phyloP scores from a whole-genome alignment of 2,888 invertebrate genomes.

The Suillia variegata region DNA sequence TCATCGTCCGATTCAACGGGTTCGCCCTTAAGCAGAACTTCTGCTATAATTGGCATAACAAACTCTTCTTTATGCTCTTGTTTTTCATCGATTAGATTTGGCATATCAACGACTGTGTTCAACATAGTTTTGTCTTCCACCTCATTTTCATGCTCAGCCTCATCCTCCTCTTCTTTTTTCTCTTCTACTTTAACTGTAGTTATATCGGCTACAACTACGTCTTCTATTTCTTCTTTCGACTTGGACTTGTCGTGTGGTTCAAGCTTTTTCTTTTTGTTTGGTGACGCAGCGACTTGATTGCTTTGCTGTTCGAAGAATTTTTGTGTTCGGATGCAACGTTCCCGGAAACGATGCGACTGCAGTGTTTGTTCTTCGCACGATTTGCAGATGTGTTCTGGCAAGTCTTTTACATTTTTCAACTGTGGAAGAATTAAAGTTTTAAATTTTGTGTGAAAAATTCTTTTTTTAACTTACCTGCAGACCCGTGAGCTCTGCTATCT shows the following conservation, averaged over 20 bases:
- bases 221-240: no score
- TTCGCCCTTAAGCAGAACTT: neutral
- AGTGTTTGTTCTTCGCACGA: constrained; percentile 5
- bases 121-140: no score
- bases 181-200: neutral
- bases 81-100: no score
- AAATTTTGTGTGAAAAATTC: neutral
- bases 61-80: no score
- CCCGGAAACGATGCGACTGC: constrained; percentile 10
- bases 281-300: neutral
- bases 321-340: constrained; percentile 17
- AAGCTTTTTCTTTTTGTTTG: neutral
- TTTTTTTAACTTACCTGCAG: constrained; percentile 9
- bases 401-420: constrained; percentile 24
- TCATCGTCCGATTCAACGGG: no score
- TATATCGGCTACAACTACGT: no score
- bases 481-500: constrained; percentile 28
- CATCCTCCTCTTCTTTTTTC: constrained; percentile 3
- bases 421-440: constrained; percentile 5
- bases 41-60: neutral
- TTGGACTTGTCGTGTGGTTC: no score
- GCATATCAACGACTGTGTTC: no score
- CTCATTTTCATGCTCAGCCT: no score
- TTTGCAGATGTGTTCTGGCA: constrained; percentile 32
- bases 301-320: no score